Base-by-base conservation (phyloP, 2,797 vertebrate species). In the Rhinichthys osculus region DNA sequence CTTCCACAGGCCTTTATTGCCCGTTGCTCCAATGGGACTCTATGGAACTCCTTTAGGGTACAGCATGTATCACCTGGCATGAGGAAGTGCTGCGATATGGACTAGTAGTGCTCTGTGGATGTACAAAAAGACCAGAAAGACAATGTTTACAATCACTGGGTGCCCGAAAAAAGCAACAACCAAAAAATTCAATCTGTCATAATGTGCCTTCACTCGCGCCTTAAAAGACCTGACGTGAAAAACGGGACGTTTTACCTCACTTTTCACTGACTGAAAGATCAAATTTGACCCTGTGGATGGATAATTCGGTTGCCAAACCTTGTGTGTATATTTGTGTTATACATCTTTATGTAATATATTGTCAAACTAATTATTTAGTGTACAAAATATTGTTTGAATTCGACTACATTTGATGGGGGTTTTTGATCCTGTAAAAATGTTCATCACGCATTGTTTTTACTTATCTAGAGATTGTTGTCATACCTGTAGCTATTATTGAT, bases 31-130 rank as follows among this genome's bases (percentile, higher is more conserved):
- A 0, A 92, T 99, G 50, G 97, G 98, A 96, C 96, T 99, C 81
- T 99, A 99, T 81, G 95, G 97, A 35, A 94, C 97, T 23, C 97
- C 97, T 0, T 94, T 99, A 85, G 97, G 96, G 91, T 99, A 99
- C 87, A 95, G 97, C 95, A 98, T 99, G 97, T 99, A 99, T 94
- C 97, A 98, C 91, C 94, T 99, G 40, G 97, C 97, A 92, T 90
- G 91, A 92, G 87, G 19, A 71, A 19, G 59, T 17, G 84, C 89
- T 83, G 78, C 62, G 27, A 57, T 33, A 38, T 71, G 7, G 50
- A 66, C 52, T 52, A 35, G 16, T 27, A 44, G 47, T 23, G n/a
- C 19, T 35, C 42, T 81, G 69, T 66, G 84, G 84, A 85, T 84
- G 78, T 71, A n/a, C 72, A 44, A 82, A 84, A 81, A 59, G 6